Evolutionary conservation across 2,888 invertebrate species (phyloP), one percentile per base, ranked within the genome.

Genomic region (Balanococcus diminutus): DNA sequence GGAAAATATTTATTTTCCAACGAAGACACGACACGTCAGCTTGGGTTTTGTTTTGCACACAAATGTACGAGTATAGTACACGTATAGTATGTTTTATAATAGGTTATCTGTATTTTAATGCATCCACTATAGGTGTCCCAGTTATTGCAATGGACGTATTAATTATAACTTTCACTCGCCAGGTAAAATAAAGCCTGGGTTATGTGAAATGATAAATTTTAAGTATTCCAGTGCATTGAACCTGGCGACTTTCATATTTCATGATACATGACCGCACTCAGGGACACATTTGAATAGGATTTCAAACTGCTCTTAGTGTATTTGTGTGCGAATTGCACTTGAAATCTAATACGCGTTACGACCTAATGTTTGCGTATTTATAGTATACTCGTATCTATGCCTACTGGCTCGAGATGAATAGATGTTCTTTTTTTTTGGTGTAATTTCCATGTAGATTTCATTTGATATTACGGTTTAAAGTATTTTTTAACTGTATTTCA

Each of bases 161-260:
- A 79, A 79, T 79, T 79, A 79, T 79, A 79, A 79, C 75, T 79
- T 79, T 79, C 75, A 79, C 75, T 79, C 75, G 75, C 19, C 67
- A 28, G 28, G 75, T 79, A 79, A 79, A 79, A 79, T 79, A 79
- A 79, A 79, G 75, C 75, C 75, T 79, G 36, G 75, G 75, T 79
- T 79, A 79, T 79, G 75, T 79, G 75, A 79, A 79, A 79, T 79
- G 75, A 79, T 79, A 79, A 79, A 79, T 79, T 79, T 79, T 79
- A 79, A 79, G 75, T 79, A 79, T 79, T 79, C 75, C 75, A 79
- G 75, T 79, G 75, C 75, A 79, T 36, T 79, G 75, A 79, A 79
- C 75, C 36, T 79, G 6, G 75, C 75, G 75, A 79, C 75, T 79
- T 79, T 79, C 75, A 79, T 79, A 79, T 79, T 79, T n/a, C 75